phyloP scores from a whole-genome alignment of 2,888 invertebrate genomes.

The Dryadula phaetusa region DNA sequence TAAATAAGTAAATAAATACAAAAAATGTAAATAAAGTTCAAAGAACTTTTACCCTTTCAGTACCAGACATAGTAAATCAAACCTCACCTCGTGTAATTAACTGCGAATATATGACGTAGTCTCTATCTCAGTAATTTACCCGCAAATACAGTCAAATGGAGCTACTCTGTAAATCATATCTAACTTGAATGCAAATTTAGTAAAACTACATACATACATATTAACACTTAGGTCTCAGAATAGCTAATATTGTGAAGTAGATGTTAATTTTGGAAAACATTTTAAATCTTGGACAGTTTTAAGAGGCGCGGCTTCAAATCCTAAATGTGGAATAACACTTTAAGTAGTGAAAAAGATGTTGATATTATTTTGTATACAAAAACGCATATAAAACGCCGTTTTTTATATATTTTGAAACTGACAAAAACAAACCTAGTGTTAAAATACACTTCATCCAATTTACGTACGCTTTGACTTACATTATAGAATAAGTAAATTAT shows the following conservation, averaged over 20 bases:
- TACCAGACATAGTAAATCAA: slow-evolving; percentile 27
- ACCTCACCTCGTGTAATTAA: slow-evolving; percentile 26
- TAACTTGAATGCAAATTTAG: slow-evolving; percentile 17
- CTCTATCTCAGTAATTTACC: slow-evolving; percentile 25
- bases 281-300: no score
- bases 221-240: not conserved
- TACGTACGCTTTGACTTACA: no score
- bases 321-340: no score
- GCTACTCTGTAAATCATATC: slow-evolving; percentile 14
- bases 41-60: slow-evolving; percentile 2
- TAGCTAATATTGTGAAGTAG: slow-evolving; percentile 32
- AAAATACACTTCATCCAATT: no score
- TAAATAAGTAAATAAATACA: not conserved
- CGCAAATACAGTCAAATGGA: slow-evolving; percentile 21
- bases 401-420: no score
- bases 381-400: no score
- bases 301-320: no score
- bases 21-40: not conserved
- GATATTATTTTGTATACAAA: no score
- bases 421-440: no score
- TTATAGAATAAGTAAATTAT: no score
- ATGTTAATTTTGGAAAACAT: no score
- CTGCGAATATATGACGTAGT: slow-evolving; percentile 25
- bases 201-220: slow-evolving; percentile 9
- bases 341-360: no score